Evolutionary conservation across 1,140 invertebrate genomes (phyloP), one percentile per base, ranked within the genome.

Genomic region (Euschistus heros): DNA sequence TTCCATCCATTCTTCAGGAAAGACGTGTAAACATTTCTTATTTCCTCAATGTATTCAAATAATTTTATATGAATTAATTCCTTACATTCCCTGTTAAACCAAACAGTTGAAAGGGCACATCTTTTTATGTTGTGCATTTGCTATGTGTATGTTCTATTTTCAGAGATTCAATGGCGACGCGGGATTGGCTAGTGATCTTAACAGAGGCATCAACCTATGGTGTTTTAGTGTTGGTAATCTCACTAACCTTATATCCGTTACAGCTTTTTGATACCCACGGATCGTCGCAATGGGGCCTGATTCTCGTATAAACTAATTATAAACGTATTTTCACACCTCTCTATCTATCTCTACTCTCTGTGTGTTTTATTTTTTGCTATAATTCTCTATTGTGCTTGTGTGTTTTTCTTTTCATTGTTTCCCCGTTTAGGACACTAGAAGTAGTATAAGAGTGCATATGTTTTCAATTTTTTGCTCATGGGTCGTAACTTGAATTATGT

Each of bases 181-280:
- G 61, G 59, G 37, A 54, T 62, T 30, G 66, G 66, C 27, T 63
- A 67, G 60, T 55, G 55, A 54, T 27, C 24, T 46, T 57, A 67
- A 55, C 62, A 52, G 66, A 67, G 37, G 66, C 50, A 63, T 63
- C 66, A 67, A 64, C 66, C 66, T 63, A 63, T 64, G 66, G 66
- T 67, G 66, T 67, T 63, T 67, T 67, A 67, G 66, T 67, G 66
- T 67, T 67, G 66, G 66, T 67, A 67, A 67, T 55, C 66, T 67
- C 66, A 67, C 66, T 67, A 67, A 67, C 66, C 66, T 54, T 63
- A 67, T 67, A 67, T 67, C 62, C 66, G 66, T 67, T 67, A 67
- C 66, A 67, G 66, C 66, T 67, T 67, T 67, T 67, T 67, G 61
- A 67, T 67, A 67, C 66, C 66, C 66, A 67, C 66, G 66, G 66